phyloP scores from a whole-genome alignment of 2,113 vertebrate genomes.

The cat (Felis catus) region DNA sequence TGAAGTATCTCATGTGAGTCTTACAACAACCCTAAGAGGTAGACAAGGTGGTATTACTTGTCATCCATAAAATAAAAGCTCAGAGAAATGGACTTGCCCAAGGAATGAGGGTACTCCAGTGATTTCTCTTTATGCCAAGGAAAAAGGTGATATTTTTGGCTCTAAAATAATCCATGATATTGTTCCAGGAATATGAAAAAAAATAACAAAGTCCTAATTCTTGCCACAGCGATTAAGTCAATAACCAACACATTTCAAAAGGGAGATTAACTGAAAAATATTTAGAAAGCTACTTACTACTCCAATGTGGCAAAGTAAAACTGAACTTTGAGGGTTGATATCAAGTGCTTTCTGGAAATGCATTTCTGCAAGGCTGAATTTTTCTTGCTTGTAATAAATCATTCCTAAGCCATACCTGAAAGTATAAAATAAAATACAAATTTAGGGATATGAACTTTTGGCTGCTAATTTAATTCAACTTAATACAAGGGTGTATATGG shows the following conservation, averaged over 20 bases:
- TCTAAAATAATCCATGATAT: slow-evolving; percentile 4
- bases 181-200: background rate
- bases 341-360: slow-evolving; percentile 99
- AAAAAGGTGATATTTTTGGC: background rate
- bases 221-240: slow-evolving; percentile 17
- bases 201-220: background rate
- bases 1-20: background rate
- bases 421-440: slow-evolving; percentile 60
- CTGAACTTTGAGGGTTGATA: slow-evolving; percentile 99
- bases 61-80: slow-evolving; percentile 23
- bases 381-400: slow-evolving; percentile 99
- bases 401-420: slow-evolving; percentile 98
- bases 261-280: background rate
- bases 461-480: slow-evolving; percentile 25
- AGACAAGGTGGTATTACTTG: background rate
- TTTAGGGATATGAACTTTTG: slow-evolving; percentile 53
- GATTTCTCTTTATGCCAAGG: background rate
- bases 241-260: slow-evolving; percentile 39
- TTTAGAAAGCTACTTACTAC: slow-evolving; percentile 90
- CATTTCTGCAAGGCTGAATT: slow-evolving; percentile 98
- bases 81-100: slow-evolving; percentile 23
- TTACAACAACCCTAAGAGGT: background rate
- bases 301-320: slow-evolving; percentile 98
- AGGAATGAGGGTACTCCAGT: background rate
- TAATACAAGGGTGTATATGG: background rate